Percentiles rank a stretch among this genome's conserved stretches.
Conservation (phyloP, 2,888 invertebrate genomes). For the Leptinotarsa juncta region DNA sequence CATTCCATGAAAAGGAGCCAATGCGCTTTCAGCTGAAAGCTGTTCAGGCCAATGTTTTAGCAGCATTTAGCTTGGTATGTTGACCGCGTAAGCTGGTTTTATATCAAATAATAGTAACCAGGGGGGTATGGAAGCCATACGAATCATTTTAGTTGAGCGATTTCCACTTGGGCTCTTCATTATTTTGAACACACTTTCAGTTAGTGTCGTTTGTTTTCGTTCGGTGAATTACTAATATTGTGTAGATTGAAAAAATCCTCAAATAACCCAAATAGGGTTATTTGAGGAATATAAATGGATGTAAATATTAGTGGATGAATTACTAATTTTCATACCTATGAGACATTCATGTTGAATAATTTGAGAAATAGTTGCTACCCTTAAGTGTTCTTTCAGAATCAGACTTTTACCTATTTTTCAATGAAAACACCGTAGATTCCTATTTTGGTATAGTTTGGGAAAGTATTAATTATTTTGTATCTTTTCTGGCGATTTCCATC, state of each 20-base stretch:
- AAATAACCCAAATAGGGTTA: not conserved
- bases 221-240: slow-evolving; percentile 17
- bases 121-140: slow-evolving; percentile 57
- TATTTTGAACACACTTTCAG: slow-evolving; percentile 32
- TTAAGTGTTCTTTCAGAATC: too few species aligned
- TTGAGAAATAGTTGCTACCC: too few species aligned
- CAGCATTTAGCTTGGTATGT: slow-evolving; percentile 49
- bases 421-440: too few species aligned
- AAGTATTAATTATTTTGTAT: too few species aligned
- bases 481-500: too few species aligned
- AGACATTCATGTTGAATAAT: too few species aligned
- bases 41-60: slow-evolving; percentile 47
- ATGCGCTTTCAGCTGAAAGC: slow-evolving; percentile 45
- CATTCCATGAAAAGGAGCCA: slow-evolving; percentile 54
- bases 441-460: too few species aligned
- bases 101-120: slow-evolving; percentile 57
- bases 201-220: slow-evolving; percentile 29
- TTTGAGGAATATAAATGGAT: not conserved
- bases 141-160: slow-evolving; percentile 47
- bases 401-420: too few species aligned
- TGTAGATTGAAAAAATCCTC: not conserved
- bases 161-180: slow-evolving; percentile 42
- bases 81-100: slow-evolving; percentile 54
- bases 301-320: too few species aligned
- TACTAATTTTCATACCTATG: too few species aligned